Evolutionary conservation across 37 sponge, comb jelly and placozoan species (phyloP), one percentile per base, ranked within the genome.

Genomic region (Ianthella basta): DNA sequence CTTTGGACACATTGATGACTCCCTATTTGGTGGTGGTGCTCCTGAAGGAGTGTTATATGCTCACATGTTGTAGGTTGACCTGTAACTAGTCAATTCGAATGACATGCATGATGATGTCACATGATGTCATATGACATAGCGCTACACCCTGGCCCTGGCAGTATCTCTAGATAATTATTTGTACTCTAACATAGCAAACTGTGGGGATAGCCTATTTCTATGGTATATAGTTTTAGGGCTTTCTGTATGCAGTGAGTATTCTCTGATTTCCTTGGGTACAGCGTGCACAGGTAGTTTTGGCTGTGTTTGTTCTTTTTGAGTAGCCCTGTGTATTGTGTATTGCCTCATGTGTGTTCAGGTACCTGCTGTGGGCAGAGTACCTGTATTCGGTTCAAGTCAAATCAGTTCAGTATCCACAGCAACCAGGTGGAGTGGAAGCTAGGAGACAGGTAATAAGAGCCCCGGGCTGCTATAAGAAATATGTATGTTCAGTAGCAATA

Each of bases 301-400:
- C 36, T 32, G 25, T 72, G 74, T n/a, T 30, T 29, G 33, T 29
- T 4, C 37, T 2, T 18, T 72, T 32, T 2, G 4, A 8, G 74
- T 72, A 12, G 23, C 5, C 21, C 64, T 41, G 15, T 84, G 30
- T 10, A 20, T 77, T 27, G 27, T 5, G 65, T 63, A n/a, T 24
- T 3, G 65, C 65, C 65, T 63, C 8, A 10, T 63, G 10, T n/a
- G 4, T 27, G 29, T 79, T 1, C 72, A 93, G 90, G 40, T 89
- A 89, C 60, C 75, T 93, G 29, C 14, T 20, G 4, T 93, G 93
- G 93, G 93, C 93, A 0, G 85, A 93, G 65, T 87, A 89, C 63
- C 64, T 87, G 4, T 30, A 87, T 34, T 82, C 88, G 0, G 59
- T 93, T 4, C 88, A 89, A 55, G 79, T 93, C 40, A 93, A 89